These are phyloP conservation scores for Melanotaenia nigrans DNA, from an alignment of 2,797 vertebrate genomes.

Conservation along the genomic window DNA sequence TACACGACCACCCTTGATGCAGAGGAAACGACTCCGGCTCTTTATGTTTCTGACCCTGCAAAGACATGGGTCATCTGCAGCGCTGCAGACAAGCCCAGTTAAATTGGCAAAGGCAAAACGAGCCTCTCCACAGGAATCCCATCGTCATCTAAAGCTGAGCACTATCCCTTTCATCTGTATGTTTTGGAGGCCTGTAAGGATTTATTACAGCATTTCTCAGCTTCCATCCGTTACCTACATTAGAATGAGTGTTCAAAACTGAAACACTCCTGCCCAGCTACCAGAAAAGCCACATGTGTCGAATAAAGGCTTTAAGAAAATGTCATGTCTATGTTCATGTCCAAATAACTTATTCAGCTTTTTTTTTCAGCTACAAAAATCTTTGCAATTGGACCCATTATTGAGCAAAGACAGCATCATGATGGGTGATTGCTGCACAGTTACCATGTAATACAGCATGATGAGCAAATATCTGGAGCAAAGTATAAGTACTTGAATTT, in stretches of 20 bases:
- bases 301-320: neutral
- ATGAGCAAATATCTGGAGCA: too few relatives aligned
- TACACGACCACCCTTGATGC: conserved; percentile 16
- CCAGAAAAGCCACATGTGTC: neutral
- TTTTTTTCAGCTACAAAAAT: neutral
- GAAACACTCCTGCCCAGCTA: neutral
- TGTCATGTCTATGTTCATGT: neutral
- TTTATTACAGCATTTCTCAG: conserved; percentile 59
- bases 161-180: conserved; percentile 41
- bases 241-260: neutral
- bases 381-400: neutral
- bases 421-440: too few relatives aligned
- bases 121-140: conserved; percentile 42
- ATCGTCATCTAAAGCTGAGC: conserved; percentile 54
- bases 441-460: too few relatives aligned
- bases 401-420: neutral
- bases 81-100: conserved; percentile 34
- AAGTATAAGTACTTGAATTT: neutral
- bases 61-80: conserved; percentile 56
- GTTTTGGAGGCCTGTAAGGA: conserved; percentile 38
- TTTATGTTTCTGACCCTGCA: conserved; percentile 64
- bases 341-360: neutral
- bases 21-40: conserved; percentile 32
- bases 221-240: conserved; percentile 55
- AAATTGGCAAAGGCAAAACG: conserved; percentile 49